phyloP scores from a whole-genome alignment of 2,113 vertebrate species.

The Coptodon rendalli region DNA sequence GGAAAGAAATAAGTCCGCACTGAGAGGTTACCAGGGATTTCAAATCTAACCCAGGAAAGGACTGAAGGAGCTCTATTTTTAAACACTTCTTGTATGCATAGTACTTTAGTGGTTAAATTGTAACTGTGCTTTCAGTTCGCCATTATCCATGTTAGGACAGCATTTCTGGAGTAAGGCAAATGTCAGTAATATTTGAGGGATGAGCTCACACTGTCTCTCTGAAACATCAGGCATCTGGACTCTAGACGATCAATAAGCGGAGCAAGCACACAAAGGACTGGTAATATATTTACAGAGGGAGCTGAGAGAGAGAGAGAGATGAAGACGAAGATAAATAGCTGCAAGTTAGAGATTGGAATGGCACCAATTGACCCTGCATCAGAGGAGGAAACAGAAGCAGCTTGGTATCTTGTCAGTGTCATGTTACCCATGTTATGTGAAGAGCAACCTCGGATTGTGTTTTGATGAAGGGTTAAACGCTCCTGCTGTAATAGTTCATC shows the following conservation, averaged over 20 bases:
- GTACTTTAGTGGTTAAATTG: background rate
- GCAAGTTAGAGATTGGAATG: background rate
- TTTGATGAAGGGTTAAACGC: background rate
- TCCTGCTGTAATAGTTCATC: background rate
- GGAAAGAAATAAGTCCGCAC: background rate
- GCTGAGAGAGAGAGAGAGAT: background rate
- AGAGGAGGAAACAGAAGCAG: background rate
- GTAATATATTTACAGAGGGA: slow-evolving; percentile 54
- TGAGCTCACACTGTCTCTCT: slow-evolving; percentile 24
- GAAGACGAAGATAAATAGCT: slow-evolving; percentile 14
- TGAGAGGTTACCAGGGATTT: background rate
- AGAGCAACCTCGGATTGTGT: background rate
- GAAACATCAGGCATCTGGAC: slow-evolving; percentile 50
- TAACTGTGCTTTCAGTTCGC: slow-evolving; percentile 1
- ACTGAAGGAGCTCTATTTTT: background rate
- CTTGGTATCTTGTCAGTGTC: background rate
- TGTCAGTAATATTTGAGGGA: slow-evolving; percentile 18
- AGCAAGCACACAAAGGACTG: slow-evolving; percentile 32
- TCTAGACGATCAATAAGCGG: slow-evolving; percentile 61
- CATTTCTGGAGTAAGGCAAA: background rate
- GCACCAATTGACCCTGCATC: slow-evolving; percentile 23
- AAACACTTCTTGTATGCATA: background rate
- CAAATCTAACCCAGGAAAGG: background rate
- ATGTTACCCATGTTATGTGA: background rate
- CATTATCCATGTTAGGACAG: background rate